Base-by-base conservation (phyloP, 2,888 invertebrate genomes). In the Dichetophora obliterata region DNA sequence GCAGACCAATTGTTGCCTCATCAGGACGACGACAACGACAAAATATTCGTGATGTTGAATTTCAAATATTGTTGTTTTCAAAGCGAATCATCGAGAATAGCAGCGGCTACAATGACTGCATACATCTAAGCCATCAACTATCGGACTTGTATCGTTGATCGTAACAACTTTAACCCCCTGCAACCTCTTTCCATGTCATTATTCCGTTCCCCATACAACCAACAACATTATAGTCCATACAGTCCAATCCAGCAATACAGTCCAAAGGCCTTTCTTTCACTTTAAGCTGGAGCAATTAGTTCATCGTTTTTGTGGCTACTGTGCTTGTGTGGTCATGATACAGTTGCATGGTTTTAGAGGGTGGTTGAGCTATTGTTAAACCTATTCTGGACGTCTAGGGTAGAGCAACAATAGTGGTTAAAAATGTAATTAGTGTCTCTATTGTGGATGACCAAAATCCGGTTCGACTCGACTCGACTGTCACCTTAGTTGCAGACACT, bases 381-480 rank as follows among this genome's bases (percentile, higher is more conserved):
- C n/a, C 14, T 3, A 19, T 19, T n/a, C 22, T 54, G 19, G 54
- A 9, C 5, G 52, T 61, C 16, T 27, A 9, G 16, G 61, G 63
- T 31, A 63, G 54, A 54, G 34, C 54, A 54, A 57, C 65, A 74
- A 27, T 24, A 66, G 66, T 65, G 54, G 74, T 74, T 66, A 66
- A 66, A 74, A 74, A 50, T 65, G 75, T 77, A 75, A 79, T 79
- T 79, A 77, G 78, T 69, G 65, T 57, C 63, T 79, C 61, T 54
- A 19, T 52, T 65, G 37, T 37, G 74, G 61, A 48, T 63, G 27
- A 43, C 27, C 61, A 16, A 63, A 48, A 50, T 73, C 63, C 43
- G 24, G n/a, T 37, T 43, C 52, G 57, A 50, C 31, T 63, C 50
- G 27, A 37, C 50, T 75, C 59, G 24, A 9, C 48, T 61, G 6